Percentiles rank a stretch among this genome's conserved stretches.
phyloP scores from a whole-genome alignment of 2,113 vertebrate genomes.

The Carassius carassius region DNA sequence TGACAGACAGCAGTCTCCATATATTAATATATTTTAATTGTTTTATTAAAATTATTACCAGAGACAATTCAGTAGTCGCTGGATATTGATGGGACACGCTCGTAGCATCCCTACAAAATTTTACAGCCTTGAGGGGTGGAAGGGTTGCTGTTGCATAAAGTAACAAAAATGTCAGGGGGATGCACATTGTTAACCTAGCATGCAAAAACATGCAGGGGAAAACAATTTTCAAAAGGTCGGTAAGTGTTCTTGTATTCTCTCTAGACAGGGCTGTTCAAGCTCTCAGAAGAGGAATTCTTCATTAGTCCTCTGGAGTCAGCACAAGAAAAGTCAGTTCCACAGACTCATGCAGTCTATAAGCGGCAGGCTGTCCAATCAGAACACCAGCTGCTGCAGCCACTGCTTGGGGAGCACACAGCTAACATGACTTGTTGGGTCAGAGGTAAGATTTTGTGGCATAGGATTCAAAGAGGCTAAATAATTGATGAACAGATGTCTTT shows the following conservation, averaged over 20 bases:
- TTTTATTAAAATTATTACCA: not conserved
- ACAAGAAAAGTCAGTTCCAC: slow-evolving; percentile 59
- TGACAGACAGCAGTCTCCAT: not conserved
- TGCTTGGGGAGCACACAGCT: slow-evolving; percentile 56
- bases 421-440: slow-evolving; percentile 70
- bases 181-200: not conserved
- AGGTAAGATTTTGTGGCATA: slow-evolving; percentile 62
- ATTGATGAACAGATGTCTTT: not conserved
- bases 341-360: slow-evolving; percentile 88
- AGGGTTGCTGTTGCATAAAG: not conserved
- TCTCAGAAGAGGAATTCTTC: slow-evolving; percentile 87
- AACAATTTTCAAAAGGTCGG: no score
- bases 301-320: slow-evolving; percentile 82
- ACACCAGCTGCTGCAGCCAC: slow-evolving; percentile 46
- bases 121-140: not conserved
- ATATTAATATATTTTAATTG: not conserved
- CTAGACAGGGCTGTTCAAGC: slow-evolving; percentile 88
- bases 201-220: no score
- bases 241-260: slow-evolving; percentile 21
- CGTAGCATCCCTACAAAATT: not conserved
- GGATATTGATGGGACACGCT: not conserved
- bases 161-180: not conserved
- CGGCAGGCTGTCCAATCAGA: slow-evolving; percentile 65
- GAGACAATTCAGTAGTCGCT: not conserved
- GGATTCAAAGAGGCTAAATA: not conserved